Evolutionary conservation across 2,888 invertebrate genomes (phyloP).

Genomic region (Tipula unca): DNA sequence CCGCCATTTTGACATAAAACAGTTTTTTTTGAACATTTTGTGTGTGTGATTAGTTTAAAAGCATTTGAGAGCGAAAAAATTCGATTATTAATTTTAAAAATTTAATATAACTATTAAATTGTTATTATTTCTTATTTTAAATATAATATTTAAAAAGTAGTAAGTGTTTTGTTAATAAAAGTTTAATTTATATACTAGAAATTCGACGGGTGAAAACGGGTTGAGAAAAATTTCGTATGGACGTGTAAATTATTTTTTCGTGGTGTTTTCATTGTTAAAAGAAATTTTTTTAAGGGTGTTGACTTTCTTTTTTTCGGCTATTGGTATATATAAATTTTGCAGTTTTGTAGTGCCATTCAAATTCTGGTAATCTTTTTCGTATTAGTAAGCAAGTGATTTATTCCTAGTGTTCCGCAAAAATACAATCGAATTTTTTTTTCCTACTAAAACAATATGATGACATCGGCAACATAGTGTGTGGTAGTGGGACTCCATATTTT

Average conservation of each 20-base stretch:
- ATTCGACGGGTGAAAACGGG: not conserved
- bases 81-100: not conserved
- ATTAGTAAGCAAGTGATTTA: not conserved
- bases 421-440: not conserved
- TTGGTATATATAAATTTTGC: not conserved
- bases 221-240: constrained; percentile 9
- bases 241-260: constrained; percentile 16
- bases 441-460: not conserved
- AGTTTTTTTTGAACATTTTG: constrained; percentile 20
- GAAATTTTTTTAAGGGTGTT: constrained; percentile 18
- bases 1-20: constrained; percentile 21
- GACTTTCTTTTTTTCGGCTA: constrained; percentile 10
- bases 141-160: constrained; percentile 15
- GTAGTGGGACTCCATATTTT: constrained; percentile 18
- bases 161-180: constrained; percentile 15
- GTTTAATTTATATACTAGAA: not conserved
- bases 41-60: constrained; percentile 15
- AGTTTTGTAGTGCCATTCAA: not conserved
- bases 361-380: not conserved
- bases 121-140: constrained; percentile 17
- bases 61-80: not conserved
- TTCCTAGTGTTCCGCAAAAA: not conserved
- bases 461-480: constrained; percentile 17
- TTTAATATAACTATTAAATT: not conserved
- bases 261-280: constrained; percentile 19